Base-by-base conservation (phyloP, 2,797 vertebrate species). In the Kryptolebias ocellatus region DNA sequence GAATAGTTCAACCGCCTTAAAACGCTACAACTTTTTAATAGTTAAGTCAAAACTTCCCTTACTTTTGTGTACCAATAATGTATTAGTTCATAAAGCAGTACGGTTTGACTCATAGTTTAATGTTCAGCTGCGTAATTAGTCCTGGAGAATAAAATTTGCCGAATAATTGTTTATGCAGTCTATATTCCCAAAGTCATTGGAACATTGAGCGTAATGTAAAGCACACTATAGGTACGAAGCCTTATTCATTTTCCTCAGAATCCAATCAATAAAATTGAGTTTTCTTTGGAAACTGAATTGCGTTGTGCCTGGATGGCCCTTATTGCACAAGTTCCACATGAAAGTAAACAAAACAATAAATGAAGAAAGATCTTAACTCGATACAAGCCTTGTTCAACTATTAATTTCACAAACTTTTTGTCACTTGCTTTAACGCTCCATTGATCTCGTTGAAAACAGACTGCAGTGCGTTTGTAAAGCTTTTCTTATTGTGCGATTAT, bases 361-460 rank as follows among this genome's bases (percentile, higher is more conserved):
- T 84, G 76, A 83, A 84, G 80, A 86, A 82, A 78, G 70, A 84
- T 80, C 68, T 70, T 73, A 67, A 79, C 80, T 74, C 83, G 50
- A 84, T 84, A 70, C 27, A 1, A 64, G 57, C 39, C 64, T 50
- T 71, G 67, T 76, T 83, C 65, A 15, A 68, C 67, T 64, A 55
- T 83, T 86, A 64, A 77, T 64, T 83, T 74, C 64, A 67, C 68
- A 82, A 78, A 60, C 28, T 14, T 69, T 80, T 68, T 66, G 46
- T 67, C 70, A 78, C 65, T 87, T 58, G 50, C 70, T 56, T 79
- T 61, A 74, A 77, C 0, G 44, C 79, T 67, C 44, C 65, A 81
- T 87, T 68, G 83, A 87, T 81, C 68, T 64, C 27, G 62, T 65
- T 72, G 77, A 78, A 74, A 77, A 81, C 7, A 51, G 69, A 49